Conservation (phyloP, 2,888 invertebrate species). For the Agriotes lineatus region DNA sequence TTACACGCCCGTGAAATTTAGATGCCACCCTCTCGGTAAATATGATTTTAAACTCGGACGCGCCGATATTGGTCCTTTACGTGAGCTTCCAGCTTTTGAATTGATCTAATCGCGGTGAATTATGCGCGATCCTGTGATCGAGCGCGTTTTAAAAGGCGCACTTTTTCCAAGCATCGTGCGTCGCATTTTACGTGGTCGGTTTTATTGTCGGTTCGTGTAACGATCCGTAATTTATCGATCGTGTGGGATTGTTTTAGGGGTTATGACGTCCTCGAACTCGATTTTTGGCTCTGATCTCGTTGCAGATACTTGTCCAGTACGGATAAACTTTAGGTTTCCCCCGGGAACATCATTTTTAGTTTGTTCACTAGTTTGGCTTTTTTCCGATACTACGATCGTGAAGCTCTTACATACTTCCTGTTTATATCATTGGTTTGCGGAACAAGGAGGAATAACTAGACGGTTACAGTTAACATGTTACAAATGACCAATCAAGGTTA, state of each 20-base stretch:
- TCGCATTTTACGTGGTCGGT: neutral
- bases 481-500: too few species aligned
- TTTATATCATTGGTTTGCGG: too few species aligned
- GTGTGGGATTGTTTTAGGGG: too few species aligned
- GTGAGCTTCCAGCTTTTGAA: conserved; percentile 60
- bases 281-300: too few species aligned
- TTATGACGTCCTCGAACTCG: too few species aligned
- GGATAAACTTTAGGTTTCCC: neutral
- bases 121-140: conserved; percentile 55
- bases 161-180: conserved; percentile 13
- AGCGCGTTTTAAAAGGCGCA: conserved; percentile 51
- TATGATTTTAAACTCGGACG: conserved; percentile 65
- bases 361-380: too few species aligned
- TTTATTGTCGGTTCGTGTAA: neutral
- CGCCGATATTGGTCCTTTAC: conserved; percentile 62
- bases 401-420: too few species aligned
- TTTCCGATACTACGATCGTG: too few species aligned
- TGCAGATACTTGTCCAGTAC: neutral
- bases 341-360: too few species aligned
- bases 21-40: conserved; percentile 63
- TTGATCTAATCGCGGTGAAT: conserved; percentile 59
- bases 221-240: too few species aligned
- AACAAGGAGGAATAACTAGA: too few species aligned
- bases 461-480: too few species aligned
- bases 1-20: conserved; percentile 67